Percentiles rank a stretch among this genome's conserved stretches.
phyloP scores from a whole-genome alignment of 1,140 invertebrate genomes.

The Diabrotica undecimpunctata region DNA sequence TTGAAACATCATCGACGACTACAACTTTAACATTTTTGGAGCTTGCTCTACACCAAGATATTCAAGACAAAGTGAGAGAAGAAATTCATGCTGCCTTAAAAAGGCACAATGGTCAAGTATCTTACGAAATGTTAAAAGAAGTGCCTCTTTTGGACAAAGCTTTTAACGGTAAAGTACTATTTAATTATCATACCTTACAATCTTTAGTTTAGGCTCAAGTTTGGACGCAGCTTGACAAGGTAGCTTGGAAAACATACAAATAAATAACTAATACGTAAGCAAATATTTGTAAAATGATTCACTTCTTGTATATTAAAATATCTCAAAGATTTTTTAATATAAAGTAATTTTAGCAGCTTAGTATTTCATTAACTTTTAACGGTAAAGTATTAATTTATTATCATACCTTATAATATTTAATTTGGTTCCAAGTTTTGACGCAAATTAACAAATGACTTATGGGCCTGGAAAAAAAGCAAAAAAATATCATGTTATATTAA shows the following conservation, averaged over 20 bases:
- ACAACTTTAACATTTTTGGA: constrained; percentile 52
- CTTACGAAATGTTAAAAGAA: constrained; percentile 57
- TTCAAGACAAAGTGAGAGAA: constrained; percentile 49
- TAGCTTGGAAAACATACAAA: background rate
- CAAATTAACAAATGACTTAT: too few relatives aligned
- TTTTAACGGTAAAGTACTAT: constrained; percentile 44
- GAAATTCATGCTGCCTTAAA: constrained; percentile 50
- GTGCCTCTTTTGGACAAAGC: constrained; percentile 57
- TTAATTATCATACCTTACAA: constrained; percentile 55
- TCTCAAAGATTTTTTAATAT: too few relatives aligned
- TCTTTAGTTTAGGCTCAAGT: too few relatives aligned
- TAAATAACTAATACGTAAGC: too few relatives aligned
- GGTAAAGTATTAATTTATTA: constrained; percentile 45
- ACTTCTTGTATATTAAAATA: too few relatives aligned
- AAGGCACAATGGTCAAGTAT: constrained; percentile 51
- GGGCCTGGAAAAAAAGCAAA: too few relatives aligned
- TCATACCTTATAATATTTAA: constrained; percentile 52
- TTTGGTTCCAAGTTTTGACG: too few relatives aligned
- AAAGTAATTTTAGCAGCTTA: too few relatives aligned
- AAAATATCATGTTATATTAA: too few relatives aligned
- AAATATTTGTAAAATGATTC: too few relatives aligned
- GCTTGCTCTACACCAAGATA: constrained; percentile 48
- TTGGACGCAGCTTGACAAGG: constrained; percentile 30
- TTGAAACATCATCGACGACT: constrained; percentile 51
- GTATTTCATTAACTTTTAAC: too few relatives aligned